Base-by-base conservation (phyloP, 2,113 vertebrate species). In the Sinocyclocheilus grahami region DNA sequence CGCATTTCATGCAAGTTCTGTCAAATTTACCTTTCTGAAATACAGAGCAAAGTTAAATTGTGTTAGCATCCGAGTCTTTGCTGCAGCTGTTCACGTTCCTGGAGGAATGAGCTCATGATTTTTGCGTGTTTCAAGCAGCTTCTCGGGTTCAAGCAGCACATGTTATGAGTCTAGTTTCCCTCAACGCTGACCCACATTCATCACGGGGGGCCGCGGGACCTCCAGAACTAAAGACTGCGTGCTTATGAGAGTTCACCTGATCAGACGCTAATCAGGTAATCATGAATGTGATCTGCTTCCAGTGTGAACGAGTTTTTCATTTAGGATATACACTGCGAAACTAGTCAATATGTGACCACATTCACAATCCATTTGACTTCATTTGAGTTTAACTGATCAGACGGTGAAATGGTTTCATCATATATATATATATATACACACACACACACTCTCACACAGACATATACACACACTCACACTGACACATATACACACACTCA, bases 101-200 rank as follows among this genome's bases (percentile, higher is more conserved):
- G 55, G 3, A 88, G 13, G 74, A 88, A 83, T 89, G 83, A 85
- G 89, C 74, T 90, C 86, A 90, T 69, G 63, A 65, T 86, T 88
- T 89, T 11, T 63, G 27, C 27, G 76, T 72, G 39, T 77, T 27
- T 76, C 11, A 4, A 37, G 37, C 37, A 5, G 37, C 37, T 33
- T 33, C 30, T 33, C 37, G 37, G 30, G 30, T 33, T 33, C 37
- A 5, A 12, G 58, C 5, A 30, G 37, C 77, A 90, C 82, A 84
- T 89, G 88, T 85, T 91, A 87, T 42, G 9, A 85, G 86, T 89
- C 88, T 88, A 85, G 78, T 60, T 60, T 84, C 42, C 4, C 78
- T 87, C 84, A 62, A 74, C 65, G 46, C n/a, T 87, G 88, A 91
- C 90, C 87, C 82, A 87, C 71, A 89, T 89, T 77, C 13, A 76